phyloP scores from a whole-genome alignment of 23 tunicate species.

The Phallusia fumigata region DNA sequence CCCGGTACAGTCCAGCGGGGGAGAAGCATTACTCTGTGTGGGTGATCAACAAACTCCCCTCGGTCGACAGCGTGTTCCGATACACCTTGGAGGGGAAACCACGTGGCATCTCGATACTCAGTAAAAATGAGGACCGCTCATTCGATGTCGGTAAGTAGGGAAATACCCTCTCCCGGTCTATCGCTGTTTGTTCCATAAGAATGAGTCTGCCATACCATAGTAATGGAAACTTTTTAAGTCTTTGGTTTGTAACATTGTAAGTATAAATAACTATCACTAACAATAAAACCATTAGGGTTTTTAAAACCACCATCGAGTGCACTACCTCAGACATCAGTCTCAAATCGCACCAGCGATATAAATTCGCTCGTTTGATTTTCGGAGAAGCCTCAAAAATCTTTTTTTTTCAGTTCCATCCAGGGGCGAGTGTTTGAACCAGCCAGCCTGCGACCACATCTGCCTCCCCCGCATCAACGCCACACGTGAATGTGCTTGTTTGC shows the following conservation, averaged over 20 bases:
- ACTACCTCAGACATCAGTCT: no score
- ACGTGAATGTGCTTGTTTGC: slow-evolving; percentile 45
- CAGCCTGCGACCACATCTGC: slow-evolving; percentile 68
- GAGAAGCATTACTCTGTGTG: slow-evolving; percentile 53
- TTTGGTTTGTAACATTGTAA: no score
- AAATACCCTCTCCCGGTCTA: not conserved
- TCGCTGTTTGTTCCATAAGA: not conserved
- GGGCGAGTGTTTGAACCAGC: slow-evolving; percentile 5
- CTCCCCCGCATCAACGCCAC: slow-evolving; percentile 42
- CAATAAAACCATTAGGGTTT: no score
- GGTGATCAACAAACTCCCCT: slow-evolving; percentile 30
- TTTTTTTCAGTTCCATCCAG: not conserved
- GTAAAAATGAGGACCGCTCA: slow-evolving; percentile 60
- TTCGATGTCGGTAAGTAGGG: slow-evolving; percentile 21
- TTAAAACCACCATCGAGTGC: no score
- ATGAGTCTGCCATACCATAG: no score
- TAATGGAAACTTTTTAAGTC: no score
- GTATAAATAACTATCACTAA: no score
- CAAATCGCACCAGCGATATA: no score
- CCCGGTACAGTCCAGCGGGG: slow-evolving; percentile 36
- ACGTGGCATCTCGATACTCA: slow-evolving; percentile 68
- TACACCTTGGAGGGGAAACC: slow-evolving; percentile 76
- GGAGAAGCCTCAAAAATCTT: no score
- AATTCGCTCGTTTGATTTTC: no score
- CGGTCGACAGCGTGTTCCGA: not conserved